A percentile compares a stretch with the other conserved stretches of the same genome.
Evolutionary conservation across 2,113 vertebrate species (phyloP).

Genomic region (Apus apus): DNA sequence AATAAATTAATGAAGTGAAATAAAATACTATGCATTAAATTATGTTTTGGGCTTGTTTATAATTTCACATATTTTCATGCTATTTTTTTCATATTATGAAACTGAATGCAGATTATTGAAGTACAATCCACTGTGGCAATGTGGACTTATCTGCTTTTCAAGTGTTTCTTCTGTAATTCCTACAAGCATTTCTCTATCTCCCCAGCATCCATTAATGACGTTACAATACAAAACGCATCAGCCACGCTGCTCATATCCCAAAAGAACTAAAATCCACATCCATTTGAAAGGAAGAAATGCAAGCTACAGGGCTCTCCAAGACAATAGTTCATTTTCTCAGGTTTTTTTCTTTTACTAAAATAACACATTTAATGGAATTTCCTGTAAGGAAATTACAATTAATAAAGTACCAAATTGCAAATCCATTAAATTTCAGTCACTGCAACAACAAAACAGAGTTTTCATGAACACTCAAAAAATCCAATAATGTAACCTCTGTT

Average conservation of each 20-base stretch:
- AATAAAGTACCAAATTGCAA: constrained; percentile 73
- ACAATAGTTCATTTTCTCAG: constrained; percentile 16
- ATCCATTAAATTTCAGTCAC: constrained; percentile 68
- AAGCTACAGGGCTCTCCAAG: neutral
- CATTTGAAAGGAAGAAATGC: constrained; percentile 6
- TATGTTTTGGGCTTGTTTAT: neutral
- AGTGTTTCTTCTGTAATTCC: constrained; percentile 6
- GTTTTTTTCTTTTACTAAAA: neutral
- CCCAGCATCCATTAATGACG: constrained; percentile 42
- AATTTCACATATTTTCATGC: neutral
- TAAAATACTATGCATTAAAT: neutral
- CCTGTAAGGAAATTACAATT: constrained; percentile 68
- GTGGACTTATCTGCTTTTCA: neutral
- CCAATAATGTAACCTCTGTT: constrained; percentile 82
- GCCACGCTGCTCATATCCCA: constrained; percentile 39
- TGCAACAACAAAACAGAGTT: constrained; percentile 58
- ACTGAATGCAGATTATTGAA: neutral
- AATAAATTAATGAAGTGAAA: constrained; percentile 53
- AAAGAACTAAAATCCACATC: constrained; percentile 32
- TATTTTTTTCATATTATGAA: neutral
- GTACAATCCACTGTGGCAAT: neutral
- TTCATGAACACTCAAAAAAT: constrained; percentile 74
- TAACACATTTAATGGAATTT: constrained; percentile 64
- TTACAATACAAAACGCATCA: constrained; percentile 34
- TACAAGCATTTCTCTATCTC: constrained; percentile 27